Percentiles rank a stretch among this genome's conserved stretches.
Evolutionary conservation across 2,888 invertebrate genomes (phyloP).

Genomic region (Acronicta leporina): DNA sequence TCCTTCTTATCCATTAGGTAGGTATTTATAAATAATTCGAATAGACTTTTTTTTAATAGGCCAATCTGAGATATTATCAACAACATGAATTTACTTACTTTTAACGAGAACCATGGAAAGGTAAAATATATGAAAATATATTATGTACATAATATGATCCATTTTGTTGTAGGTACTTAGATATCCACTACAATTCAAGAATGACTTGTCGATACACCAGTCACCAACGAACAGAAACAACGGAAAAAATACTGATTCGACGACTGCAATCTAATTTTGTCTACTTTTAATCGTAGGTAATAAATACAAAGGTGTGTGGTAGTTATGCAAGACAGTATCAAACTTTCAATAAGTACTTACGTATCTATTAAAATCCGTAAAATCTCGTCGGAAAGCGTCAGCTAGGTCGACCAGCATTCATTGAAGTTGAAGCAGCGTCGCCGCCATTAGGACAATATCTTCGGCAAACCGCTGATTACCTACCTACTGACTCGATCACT

Average conservation of each 20-base stretch:
- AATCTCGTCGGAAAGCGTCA: no score
- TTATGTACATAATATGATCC: conserved; percentile 3
- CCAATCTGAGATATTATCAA: background rate
- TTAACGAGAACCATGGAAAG: conserved; percentile 6
- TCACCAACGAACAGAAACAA: background rate
- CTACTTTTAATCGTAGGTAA: background rate
- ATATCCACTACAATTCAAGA: background rate
- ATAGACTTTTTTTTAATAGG: no score
- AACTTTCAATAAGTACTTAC: background rate
- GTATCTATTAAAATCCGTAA: no score
- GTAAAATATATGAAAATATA: conserved; percentile 17
- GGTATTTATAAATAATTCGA: no score
- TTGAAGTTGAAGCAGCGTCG: no score
- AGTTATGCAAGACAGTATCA: conserved; percentile 36
- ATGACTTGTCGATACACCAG: background rate
- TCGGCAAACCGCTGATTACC: no score
- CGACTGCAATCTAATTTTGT: conserved; percentile 8
- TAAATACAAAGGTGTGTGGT: conserved; percentile 5
- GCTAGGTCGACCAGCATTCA: no score
- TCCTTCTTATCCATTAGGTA: no score
- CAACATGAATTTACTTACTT: conserved; percentile 31
- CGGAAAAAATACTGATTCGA: conserved; percentile 4
- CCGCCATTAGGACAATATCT: no score
- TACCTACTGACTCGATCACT: no score
- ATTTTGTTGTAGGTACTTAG: conserved; percentile 13